Evolutionary conservation across 2,888 invertebrate genomes (phyloP), one percentile per base, ranked within the genome.

Genomic region (Ommatoiulus sabulosus): DNA sequence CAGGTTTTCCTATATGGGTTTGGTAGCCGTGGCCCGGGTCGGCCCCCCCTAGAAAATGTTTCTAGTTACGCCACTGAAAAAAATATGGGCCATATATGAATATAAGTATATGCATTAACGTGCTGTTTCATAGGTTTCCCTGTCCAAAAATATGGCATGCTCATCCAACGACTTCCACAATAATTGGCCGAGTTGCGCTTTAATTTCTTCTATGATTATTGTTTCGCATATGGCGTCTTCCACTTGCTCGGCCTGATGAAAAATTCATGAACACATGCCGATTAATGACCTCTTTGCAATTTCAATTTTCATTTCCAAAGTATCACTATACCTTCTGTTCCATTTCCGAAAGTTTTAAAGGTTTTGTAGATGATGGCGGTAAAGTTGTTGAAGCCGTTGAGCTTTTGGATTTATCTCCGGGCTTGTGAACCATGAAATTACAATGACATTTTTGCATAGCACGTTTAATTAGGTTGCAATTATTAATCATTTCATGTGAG

Each of bases 131-230:
- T 86, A 86, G 7, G 86, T 86, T 44, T 86, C 10, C 20, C 44
- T 8, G 20, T 86, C 86, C 86, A 86, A 17, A 86, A 86, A 86
- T 44, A 86, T 44, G 44, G 86, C 86, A 24, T 48, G 44, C n/a
- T 87, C 48, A 17, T 87, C 87, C 57, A 87, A 15, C 12, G 87
- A 44, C 57, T 87, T 87, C 87, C 87, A 87, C 17, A 87, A 35
- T 43, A 87, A 8, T 48, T 20, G 52, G 8, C 52, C 2, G 44
- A 87, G 7, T 43, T 57, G 87, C 20, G 44, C 8, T 35, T 87
- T 46, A 87, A 87, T 87, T 43, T 57, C 87, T 87, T 57, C 87
- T 57, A 20, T 63, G 10, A 87, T 44, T 52, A 87, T 52, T 1
- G 20, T 63, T 44, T 87, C 87, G 24, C 44, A 44, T 24, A 52